phyloP scores from a whole-genome alignment of 2,113 vertebrate genomes.

The Lepidothrix coronata region DNA sequence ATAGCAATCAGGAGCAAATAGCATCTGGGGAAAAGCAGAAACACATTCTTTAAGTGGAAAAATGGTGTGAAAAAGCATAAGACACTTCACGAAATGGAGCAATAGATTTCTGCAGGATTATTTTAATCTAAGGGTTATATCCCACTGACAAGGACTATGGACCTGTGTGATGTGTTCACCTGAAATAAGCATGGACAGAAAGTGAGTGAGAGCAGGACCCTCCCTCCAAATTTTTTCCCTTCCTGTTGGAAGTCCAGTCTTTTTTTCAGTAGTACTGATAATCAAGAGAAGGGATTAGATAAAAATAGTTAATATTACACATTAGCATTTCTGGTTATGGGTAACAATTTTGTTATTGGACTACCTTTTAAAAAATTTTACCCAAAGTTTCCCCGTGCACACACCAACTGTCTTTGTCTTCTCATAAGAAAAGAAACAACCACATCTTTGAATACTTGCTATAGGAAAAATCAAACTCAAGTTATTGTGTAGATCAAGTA shows the following conservation, averaged over 20 bases:
- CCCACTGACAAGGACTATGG: background rate
- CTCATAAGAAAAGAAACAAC: background rate
- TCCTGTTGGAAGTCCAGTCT: background rate
- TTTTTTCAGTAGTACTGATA: background rate
- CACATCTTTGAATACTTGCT: background rate
- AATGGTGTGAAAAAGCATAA: background rate
- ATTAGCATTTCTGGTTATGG: background rate
- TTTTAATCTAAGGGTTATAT: background rate
- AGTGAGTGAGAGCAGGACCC: background rate
- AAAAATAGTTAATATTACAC: background rate
- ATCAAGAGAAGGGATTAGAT: background rate
- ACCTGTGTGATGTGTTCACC: background rate
- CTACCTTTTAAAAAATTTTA: background rate
- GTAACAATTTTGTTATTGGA: background rate
- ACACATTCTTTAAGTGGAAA: background rate
- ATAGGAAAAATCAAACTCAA: background rate
- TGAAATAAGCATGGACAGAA: background rate
- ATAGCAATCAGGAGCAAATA: background rate
- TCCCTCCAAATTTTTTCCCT: background rate
- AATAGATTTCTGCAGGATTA: background rate
- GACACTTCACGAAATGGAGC: background rate
- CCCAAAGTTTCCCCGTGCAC: accelerated
- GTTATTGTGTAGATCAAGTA: background rate
- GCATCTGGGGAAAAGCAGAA: background rate
- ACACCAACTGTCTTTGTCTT: background rate